A percentile compares a stretch with the other conserved stretches of the same genome.
Evolutionary conservation across 2,888 invertebrate species (phyloP).

Genomic region (Drosophila formosana): DNA sequence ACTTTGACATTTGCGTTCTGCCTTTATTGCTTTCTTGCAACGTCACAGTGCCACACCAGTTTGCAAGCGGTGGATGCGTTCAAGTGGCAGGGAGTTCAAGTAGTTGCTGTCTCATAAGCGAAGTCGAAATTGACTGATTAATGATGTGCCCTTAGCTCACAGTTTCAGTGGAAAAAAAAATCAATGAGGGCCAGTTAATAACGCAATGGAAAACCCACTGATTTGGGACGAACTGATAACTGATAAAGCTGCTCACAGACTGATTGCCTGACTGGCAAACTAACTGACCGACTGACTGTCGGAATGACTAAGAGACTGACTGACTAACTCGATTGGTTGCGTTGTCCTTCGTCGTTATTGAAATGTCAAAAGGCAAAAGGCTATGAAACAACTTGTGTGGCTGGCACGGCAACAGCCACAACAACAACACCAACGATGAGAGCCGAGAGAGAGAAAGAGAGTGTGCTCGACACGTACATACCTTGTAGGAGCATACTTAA

Average conservation of each 20-base stretch:
- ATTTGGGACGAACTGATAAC: conserved; percentile 31
- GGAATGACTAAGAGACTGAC: conserved; percentile 33
- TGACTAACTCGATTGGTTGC: conserved; percentile 38
- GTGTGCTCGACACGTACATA: conserved; percentile 14
- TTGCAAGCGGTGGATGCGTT: conserved; percentile 10
- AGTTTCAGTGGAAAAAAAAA: conserved; percentile 46
- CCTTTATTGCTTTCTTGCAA: conserved; percentile 39
- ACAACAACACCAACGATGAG: conserved; percentile 5
- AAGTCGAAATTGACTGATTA: conserved; percentile 52
- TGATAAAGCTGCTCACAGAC: conserved; percentile 13
- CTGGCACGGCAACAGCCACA: conserved; percentile 57
- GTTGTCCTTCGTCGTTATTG: conserved; percentile 60
- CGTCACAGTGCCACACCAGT: conserved; percentile 30
- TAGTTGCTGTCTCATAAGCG: conserved; percentile 40
- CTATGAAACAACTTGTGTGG: conserved; percentile 44
- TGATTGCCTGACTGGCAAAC: conserved; percentile 12
- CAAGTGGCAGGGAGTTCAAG: conserved; percentile 25
- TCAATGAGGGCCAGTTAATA: conserved; percentile 57
- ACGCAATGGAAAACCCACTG: conserved; percentile 44
- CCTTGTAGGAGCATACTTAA: background rate
- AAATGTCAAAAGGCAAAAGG: conserved; percentile 68
- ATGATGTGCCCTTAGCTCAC: conserved; percentile 54
- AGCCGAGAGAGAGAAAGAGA: background rate
- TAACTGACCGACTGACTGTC: conserved; percentile 35
- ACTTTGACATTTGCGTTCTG: conserved; percentile 52